phyloP scores from a whole-genome alignment of 2,797 vertebrate genomes.

The Oryzias dopingdopingensis region DNA sequence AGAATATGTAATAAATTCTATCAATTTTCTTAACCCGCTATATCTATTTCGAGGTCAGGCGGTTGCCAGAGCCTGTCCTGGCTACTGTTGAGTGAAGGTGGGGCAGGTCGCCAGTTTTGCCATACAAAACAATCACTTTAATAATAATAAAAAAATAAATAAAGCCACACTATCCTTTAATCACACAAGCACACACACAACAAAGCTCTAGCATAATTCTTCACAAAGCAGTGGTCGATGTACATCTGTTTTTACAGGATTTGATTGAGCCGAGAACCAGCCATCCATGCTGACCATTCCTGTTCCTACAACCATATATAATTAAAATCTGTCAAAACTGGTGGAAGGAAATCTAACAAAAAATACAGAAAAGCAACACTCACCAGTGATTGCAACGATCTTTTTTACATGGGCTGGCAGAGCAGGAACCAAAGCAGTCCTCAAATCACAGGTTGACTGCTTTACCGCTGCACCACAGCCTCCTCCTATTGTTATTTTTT shows the following conservation, averaged over 20 bases:
- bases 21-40: too few relatives aligned
- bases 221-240: conserved; percentile 44
- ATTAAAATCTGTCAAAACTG: conserved; percentile 50
- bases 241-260: conserved; percentile 55
- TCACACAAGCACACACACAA: conserved; percentile 21
- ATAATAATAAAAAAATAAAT: too few relatives aligned
- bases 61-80: too few relatives aligned
- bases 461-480: conserved; percentile 35
- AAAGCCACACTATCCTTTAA: too few relatives aligned
- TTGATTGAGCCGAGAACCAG: conserved; percentile 61
- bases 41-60: too few relatives aligned
- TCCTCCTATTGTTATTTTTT: conserved; percentile 72
- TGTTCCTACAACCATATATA: conserved; percentile 32
- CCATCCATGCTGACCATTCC: conserved; percentile 54
- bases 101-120: too few relatives aligned
- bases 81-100: too few relatives aligned
- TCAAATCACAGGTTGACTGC: too few relatives aligned
- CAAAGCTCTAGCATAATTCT: too few relatives aligned
- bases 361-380: conserved; percentile 59
- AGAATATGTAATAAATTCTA: too few relatives aligned
- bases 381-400: conserved; percentile 70
- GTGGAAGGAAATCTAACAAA: conserved; percentile 49
- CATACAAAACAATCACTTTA: too few relatives aligned
- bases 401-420: conserved; percentile 72
- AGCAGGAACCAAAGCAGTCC: conserved; percentile 4